phyloP scores from a whole-genome alignment of 1,140 invertebrate genomes.

The Bombus superbus region DNA sequence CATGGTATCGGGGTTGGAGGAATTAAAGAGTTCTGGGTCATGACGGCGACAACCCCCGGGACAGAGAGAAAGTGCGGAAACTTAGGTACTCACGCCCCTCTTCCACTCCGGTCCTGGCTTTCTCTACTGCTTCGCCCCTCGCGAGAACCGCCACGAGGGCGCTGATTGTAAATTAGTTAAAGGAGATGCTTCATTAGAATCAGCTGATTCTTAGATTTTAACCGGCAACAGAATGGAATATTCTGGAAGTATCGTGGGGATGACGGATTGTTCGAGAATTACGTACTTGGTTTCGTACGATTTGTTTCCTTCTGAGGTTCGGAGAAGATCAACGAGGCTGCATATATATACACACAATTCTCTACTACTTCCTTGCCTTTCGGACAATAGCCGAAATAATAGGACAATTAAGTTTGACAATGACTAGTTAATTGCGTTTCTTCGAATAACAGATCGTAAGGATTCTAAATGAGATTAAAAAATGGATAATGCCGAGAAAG shows the following conservation, averaged over 20 bases:
- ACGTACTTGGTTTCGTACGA: neutral
- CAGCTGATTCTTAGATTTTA: constrained; percentile 63
- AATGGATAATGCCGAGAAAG: neutral
- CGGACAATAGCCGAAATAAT: no score
- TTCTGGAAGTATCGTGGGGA: neutral
- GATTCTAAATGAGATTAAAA: neutral
- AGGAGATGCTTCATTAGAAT: constrained; percentile 80
- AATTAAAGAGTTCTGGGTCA: constrained; percentile 81
- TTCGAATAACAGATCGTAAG: neutral
- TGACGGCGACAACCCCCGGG: constrained; percentile 64
- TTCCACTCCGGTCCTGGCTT: constrained; percentile 24
- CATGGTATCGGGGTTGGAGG: constrained; percentile 69
- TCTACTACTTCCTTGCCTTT: no score
- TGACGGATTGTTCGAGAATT: neutral
- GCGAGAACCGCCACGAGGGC: constrained; percentile 59
- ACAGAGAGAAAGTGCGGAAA: constrained; percentile 73
- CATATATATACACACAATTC: neutral
- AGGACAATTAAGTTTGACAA: no score
- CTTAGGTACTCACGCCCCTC: constrained; percentile 65
- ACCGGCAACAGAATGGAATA: neutral
- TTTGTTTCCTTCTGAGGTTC: neutral
- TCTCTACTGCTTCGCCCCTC: constrained; percentile 45
- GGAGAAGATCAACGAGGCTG: neutral
- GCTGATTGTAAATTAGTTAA: constrained; percentile 83
- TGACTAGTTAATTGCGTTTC: no score